These are phyloP conservation scores for Porites australiensis DNA, from an alignment of 64 coral and sea anemone species.

Conservation along the genomic window DNA sequence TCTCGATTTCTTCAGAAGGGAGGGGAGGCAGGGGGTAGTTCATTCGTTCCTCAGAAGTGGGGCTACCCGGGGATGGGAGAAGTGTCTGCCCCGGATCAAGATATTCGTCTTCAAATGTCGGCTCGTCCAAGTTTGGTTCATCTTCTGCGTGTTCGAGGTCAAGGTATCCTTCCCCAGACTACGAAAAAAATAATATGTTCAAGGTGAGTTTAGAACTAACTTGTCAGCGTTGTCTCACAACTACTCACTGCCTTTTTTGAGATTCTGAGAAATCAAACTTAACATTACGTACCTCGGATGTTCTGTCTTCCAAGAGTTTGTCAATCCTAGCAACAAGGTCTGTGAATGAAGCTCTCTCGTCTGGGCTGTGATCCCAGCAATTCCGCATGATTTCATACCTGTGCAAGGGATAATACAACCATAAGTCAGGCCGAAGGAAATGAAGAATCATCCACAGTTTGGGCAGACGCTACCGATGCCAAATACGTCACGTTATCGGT, in stretches of 20 bases:
- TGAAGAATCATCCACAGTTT: too few relatives aligned
- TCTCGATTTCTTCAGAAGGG: constrained; percentile 77
- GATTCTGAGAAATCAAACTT: background rate
- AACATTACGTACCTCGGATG: constrained; percentile 26
- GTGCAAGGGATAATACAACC: background rate
- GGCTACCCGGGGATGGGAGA: background rate
- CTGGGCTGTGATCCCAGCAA: constrained; percentile 79
- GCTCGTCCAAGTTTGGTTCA: background rate
- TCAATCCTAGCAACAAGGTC: constrained; percentile 70
- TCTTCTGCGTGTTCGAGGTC: constrained; percentile 73
- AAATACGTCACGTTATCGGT: too few relatives aligned
- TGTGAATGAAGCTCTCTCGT: constrained; percentile 70
- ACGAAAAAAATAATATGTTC: background rate
- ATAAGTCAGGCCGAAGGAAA: background rate
- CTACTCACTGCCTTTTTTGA: too few relatives aligned
- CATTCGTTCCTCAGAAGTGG: constrained; percentile 30
- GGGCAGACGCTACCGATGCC: too few relatives aligned
- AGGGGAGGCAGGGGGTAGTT: constrained; percentile 78
- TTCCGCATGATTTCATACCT: constrained; percentile 75
- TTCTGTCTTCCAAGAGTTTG: constrained; percentile 72
- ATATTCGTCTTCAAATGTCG: constrained; percentile 63
- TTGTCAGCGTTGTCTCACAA: background rate
- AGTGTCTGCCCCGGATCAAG: constrained; percentile 66
- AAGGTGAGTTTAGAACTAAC: background rate
- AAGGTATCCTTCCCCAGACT: constrained; percentile 87